Evolutionary conservation across 2,888 invertebrate species (phyloP).

Genomic region (Eilema griseolum): DNA sequence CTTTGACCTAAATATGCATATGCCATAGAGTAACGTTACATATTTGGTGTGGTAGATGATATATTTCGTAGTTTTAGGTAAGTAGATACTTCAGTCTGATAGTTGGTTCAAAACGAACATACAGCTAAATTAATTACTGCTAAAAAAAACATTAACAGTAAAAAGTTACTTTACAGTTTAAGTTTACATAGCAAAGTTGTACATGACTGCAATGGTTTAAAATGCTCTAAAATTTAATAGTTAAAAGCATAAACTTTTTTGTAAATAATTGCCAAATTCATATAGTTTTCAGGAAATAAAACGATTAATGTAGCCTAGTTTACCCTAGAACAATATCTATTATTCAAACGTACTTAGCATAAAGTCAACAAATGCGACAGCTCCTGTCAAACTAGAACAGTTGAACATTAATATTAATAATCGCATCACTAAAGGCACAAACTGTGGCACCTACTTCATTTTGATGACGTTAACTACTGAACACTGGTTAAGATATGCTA

Average conservation of each 20-base stretch:
- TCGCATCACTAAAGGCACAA: too few species aligned
- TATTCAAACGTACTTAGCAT: background rate
- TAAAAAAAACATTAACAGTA: background rate
- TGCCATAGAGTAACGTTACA: background rate
- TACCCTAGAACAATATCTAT: background rate
- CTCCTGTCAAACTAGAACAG: background rate
- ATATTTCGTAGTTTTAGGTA: background rate
- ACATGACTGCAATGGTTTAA: background rate
- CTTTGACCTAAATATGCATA: background rate
- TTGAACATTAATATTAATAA: background rate
- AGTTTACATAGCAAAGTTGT: background rate
- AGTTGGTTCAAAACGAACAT: background rate
- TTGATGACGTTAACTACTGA: conserved; percentile 9
- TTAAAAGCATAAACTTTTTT: background rate
- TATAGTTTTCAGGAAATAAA: background rate
- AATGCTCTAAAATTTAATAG: background rate
- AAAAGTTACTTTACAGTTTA: background rate
- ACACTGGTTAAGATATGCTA: background rate
- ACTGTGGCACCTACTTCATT: background rate
- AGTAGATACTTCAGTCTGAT: background rate
- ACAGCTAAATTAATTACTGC: background rate
- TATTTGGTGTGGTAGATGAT: conserved; percentile 4
- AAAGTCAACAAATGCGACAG: background rate
- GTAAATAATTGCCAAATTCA: background rate
- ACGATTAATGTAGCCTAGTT: background rate